Evolutionary conservation across 35 echinoderm and acorn worm genomes (phyloP).

Genomic region (Apostichopus californicus): DNA sequence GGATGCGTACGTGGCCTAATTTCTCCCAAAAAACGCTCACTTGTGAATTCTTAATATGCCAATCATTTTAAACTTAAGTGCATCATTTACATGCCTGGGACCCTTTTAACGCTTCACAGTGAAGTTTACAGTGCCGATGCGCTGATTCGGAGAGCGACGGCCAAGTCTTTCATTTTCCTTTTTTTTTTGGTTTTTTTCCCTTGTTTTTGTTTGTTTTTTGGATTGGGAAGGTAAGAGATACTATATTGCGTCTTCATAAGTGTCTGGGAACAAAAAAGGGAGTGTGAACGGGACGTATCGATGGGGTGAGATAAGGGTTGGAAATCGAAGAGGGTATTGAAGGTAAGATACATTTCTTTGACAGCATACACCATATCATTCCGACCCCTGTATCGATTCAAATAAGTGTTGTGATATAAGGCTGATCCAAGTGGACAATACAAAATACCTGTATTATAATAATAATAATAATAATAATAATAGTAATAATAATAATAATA

Average conservation of each 20-base stretch:
- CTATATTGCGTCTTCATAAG: background rate
- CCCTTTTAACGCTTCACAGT: constrained; percentile 21
- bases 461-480: too few relatives aligned
- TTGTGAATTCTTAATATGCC: constrained; percentile 54
- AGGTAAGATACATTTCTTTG: background rate
- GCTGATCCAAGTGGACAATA: too few relatives aligned
- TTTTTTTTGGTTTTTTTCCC: background rate
- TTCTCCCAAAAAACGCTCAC: constrained; percentile 40
- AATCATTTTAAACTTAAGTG: constrained; percentile 43
- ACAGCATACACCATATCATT: too few relatives aligned
- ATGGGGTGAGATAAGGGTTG: background rate
- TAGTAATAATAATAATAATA: too few relatives aligned
- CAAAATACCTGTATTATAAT: too few relatives aligned
- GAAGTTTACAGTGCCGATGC: constrained; percentile 26
- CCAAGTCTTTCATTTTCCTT: background rate
- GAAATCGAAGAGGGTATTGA: background rate
- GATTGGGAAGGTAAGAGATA: background rate
- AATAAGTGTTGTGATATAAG: too few relatives aligned
- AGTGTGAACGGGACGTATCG: background rate
- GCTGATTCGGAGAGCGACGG: background rate
- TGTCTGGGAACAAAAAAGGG: background rate
- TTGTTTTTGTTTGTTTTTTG: background rate
- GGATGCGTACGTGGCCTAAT: constrained; percentile 54
- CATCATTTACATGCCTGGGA: constrained; percentile 45
- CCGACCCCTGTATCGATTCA: too few relatives aligned